These are phyloP conservation scores for Dryobota labecula DNA, from an alignment of 2,888 invertebrate species.

Conservation along the genomic window DNA sequence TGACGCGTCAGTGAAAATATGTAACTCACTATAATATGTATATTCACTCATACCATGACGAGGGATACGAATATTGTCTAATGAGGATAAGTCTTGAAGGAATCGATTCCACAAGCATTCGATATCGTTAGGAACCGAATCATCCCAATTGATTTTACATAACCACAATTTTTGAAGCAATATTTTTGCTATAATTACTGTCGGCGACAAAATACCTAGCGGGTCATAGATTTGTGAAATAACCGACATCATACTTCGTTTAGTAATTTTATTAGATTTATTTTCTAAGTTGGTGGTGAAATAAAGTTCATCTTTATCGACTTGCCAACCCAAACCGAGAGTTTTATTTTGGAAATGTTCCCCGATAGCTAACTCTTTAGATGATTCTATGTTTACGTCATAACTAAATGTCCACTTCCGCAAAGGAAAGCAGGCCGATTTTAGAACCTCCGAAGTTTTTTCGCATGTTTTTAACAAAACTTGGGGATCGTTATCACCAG, in stretches of 20 bases:
- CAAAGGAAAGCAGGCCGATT: too few species aligned
- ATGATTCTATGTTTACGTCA: background rate
- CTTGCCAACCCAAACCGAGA: background rate
- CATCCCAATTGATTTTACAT: background rate
- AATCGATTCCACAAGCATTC: conserved; percentile 9
- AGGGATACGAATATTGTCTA: background rate
- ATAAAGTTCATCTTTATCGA: background rate
- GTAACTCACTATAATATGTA: background rate
- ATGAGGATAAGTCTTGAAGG: conserved; percentile 1
- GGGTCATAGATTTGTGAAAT: background rate
- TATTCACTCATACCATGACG: background rate
- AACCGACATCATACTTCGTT: background rate
- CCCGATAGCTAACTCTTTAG: background rate
- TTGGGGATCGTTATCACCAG: background rate
- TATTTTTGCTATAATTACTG: background rate
- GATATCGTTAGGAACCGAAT: background rate
- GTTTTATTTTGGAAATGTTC: background rate
- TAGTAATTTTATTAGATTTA: background rate
- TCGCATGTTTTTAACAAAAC: background rate
- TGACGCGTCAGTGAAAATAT: background rate
- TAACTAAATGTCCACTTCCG: background rate
- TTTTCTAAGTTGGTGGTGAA: background rate
- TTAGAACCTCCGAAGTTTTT: too few species aligned
- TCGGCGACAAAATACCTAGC: background rate
- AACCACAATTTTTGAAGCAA: background rate